Evolutionary conservation across 2,797 vertebrate species (phyloP).

Genomic region (Anguilla marmorata): DNA sequence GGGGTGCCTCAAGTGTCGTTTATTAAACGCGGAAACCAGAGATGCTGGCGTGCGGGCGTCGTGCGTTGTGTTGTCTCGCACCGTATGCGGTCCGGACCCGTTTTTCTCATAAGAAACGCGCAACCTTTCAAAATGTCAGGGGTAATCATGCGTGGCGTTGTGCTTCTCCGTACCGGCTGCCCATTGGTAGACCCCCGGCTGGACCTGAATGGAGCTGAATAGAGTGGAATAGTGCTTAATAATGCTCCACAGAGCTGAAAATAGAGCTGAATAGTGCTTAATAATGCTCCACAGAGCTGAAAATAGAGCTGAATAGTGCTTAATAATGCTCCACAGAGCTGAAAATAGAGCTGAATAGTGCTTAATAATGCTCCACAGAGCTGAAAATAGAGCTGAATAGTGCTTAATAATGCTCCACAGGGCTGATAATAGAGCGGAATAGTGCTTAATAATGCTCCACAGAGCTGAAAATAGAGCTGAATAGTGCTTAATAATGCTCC

Average conservation of each 20-base stretch:
- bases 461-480: too few relatives aligned
- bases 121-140: neutral
- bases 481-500: too few relatives aligned
- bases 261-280: neutral
- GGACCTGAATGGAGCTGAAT: neutral
- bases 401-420: too few relatives aligned
- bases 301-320: neutral
- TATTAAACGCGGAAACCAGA: constrained; percentile 8
- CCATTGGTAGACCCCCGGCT: neutral
- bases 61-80: neutral
- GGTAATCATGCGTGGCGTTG: neutral
- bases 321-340: neutral
- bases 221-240: neutral
- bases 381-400: too few relatives aligned
- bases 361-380: too few relatives aligned
- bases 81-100: neutral
- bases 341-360: too few relatives aligned
- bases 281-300: too few relatives aligned
- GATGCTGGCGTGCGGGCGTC: neutral
- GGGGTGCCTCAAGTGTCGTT: neutral
- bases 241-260: too few relatives aligned
- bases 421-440: too few relatives aligned
- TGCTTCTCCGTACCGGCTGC: neutral
- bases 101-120: neutral
- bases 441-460: too few relatives aligned